These are phyloP conservation scores for Leguminivora glycinivorella DNA, from an alignment of 1,140 invertebrate genomes.

Conservation along the genomic window DNA sequence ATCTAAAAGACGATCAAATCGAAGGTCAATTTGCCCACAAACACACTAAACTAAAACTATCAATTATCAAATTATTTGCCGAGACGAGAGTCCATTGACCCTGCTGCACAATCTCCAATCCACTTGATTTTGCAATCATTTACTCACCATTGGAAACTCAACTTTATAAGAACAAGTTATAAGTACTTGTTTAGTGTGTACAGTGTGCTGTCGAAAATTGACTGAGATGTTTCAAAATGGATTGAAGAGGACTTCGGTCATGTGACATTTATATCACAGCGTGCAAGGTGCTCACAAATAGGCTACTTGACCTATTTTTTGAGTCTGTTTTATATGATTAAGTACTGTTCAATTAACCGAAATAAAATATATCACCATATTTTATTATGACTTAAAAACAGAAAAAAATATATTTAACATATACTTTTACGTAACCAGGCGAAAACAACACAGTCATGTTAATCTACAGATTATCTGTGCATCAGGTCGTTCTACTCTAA, in stretches of 20 bases:
- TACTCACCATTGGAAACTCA: not conserved
- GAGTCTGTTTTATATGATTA: too few species aligned
- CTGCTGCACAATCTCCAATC: conserved; percentile 10
- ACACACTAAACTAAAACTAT: not conserved
- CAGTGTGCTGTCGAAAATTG: not conserved
- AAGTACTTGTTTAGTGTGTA: not conserved
- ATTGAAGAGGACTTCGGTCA: conserved; percentile 15
- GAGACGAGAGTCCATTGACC: conserved; percentile 16
- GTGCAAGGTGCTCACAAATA: too few species aligned
- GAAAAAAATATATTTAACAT: too few species aligned
- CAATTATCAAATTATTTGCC: conserved; percentile 26
- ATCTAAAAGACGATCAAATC: not conserved
- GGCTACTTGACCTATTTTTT: too few species aligned
- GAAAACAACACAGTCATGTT: too few species aligned
- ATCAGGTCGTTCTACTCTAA: too few species aligned
- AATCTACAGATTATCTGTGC: too few species aligned
- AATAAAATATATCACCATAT: too few species aligned
- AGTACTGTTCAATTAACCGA: too few species aligned
- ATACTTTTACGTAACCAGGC: too few species aligned
- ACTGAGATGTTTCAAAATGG: not conserved
- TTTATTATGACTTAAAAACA: too few species aligned
- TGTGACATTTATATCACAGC: too few species aligned
- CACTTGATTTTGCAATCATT: conserved; percentile 3
- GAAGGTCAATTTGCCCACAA: not conserved
- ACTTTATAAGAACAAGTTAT: not conserved